Conservation (phyloP, 2,888 invertebrate species). For the Polylopha cassiicola region DNA sequence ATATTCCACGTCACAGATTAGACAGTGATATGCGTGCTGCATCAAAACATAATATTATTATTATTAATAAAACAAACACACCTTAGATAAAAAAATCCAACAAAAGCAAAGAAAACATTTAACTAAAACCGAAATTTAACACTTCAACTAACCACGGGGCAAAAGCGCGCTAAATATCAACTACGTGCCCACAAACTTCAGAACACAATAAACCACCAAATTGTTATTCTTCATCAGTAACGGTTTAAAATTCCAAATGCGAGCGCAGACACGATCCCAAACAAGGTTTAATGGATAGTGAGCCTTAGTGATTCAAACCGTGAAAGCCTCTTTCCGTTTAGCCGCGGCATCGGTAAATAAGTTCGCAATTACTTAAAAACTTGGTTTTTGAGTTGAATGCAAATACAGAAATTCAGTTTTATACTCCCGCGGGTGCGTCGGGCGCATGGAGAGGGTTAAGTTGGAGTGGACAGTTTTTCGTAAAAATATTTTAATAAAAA, state of each 20-base stretch:
- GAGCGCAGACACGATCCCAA: conserved; percentile 1
- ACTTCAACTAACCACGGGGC: no score
- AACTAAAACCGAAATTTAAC: no score
- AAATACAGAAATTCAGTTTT: conserved; percentile 41
- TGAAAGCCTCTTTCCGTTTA: conserved; percentile 22
- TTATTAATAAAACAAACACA: no score
- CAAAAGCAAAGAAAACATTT: no score
- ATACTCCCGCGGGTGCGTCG: conserved; percentile 37
- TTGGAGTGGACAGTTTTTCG: conserved; percentile 1
- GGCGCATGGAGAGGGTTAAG: conserved; percentile 1
- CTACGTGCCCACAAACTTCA: no score
- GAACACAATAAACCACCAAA: neutral
- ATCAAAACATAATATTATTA: no score
- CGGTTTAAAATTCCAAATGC: conserved; percentile 8
- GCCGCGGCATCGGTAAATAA: conserved; percentile 35
- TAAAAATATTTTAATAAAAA: no score
- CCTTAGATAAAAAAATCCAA: no score
- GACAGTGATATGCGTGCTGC: no score
- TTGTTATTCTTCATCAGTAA: neutral
- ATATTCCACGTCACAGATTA: no score
- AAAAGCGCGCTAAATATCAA: no score
- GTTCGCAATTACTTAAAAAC: conserved; percentile 69
- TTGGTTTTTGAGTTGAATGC: conserved; percentile 54
- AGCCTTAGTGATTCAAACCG: conserved; percentile 16
- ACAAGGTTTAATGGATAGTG: conserved; percentile 9